Conservation (phyloP, 2,113 vertebrate genomes). For the Chiloscyllium plagiosum region DNA sequence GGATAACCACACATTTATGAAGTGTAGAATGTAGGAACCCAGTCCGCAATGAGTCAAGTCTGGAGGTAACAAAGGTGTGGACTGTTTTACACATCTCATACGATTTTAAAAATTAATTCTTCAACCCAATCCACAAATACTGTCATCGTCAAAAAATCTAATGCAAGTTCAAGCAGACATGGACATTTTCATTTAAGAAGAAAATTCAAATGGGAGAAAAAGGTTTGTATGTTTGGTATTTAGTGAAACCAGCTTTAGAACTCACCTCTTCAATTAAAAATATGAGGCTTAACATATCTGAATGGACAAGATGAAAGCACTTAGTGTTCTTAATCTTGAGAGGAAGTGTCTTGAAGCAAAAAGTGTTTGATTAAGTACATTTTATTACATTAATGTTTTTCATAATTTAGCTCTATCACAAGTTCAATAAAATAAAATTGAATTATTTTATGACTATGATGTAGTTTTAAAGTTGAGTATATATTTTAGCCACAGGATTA, state of each 20-base stretch:
- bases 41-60: neutral
- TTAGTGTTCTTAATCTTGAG: conserved; percentile 15
- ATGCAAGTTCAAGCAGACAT: neutral
- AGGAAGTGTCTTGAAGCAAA: conserved; percentile 12
- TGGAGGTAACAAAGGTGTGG: neutral
- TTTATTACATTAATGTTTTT: conserved; percentile 32
- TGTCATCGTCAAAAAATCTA: neutral
- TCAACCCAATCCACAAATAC: neutral
- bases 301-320: conserved; percentile 8
- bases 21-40: neutral
- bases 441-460: conserved; percentile 25
- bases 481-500: neutral
- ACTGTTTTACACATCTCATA: neutral
- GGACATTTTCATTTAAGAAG: conserved; percentile 29
- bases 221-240: neutral
- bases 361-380: neutral
- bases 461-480: neutral
- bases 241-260: neutral
- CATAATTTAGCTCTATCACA: conserved; percentile 23
- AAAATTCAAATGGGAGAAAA: neutral
- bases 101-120: neutral
- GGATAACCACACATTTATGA: neutral
- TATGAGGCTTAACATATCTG: neutral
- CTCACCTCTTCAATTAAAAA: conserved; percentile 27
- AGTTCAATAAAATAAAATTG: conserved; percentile 34